These are phyloP conservation scores for western clawed frog (Xenopus tropicalis) DNA, from an alignment of 2,113 vertebrate genomes.

Conservation along the genomic window UCB_Xtro_10.0 CM004450.2:12787001-12787500, in stretches of 20 bases:
- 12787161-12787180: constrained; percentile 53
- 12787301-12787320: constrained; percentile 55
- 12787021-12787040: constrained; percentile 51
- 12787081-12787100: constrained; percentile 68
- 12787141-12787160: constrained; percentile 46
- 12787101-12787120: constrained; percentile 73
- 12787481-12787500: constrained; percentile 76
- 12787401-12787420: constrained; percentile 80
- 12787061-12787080: constrained; percentile 54
- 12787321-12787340: constrained; percentile 49
- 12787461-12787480: constrained; percentile 69
- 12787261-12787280: constrained; percentile 53
- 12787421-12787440: constrained; percentile 80
- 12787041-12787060: constrained; percentile 43
- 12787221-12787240: constrained; percentile 73
- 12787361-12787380: constrained; percentile 57
- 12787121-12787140: constrained; percentile 64
- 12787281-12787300: constrained; percentile 71
- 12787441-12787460: constrained; percentile 78
- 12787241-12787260: constrained; percentile 77
- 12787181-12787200: constrained; percentile 80
- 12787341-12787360: constrained; percentile 70
- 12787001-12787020: constrained; percentile 71
- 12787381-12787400: constrained; percentile 52
- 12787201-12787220: constrained; percentile 85